Conservation (phyloP, 2,888 invertebrate genomes). For the Tenthredo distinguenda region DNA sequence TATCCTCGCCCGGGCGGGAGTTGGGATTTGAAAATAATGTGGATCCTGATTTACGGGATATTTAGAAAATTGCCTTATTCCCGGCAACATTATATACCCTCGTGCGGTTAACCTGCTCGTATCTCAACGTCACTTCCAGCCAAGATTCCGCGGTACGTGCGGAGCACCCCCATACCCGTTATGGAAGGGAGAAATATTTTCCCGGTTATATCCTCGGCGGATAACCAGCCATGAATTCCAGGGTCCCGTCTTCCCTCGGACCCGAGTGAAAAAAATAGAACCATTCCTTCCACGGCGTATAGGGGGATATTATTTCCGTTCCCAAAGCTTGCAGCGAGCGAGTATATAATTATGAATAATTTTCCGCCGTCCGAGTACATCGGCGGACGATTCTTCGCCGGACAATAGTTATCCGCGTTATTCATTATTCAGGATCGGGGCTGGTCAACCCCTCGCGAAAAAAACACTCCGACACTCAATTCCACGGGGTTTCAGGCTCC, state of each 20-base stretch:
- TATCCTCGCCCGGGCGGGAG: not conserved
- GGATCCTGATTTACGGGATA: not conserved
- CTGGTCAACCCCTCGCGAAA: not conserved
- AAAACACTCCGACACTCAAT: not conserved
- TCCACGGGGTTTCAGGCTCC: not conserved
- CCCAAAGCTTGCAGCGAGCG: not conserved
- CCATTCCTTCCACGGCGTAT: not conserved
- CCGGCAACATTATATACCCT: not conserved
- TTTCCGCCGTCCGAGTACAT: not conserved
- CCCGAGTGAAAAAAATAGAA: not conserved
- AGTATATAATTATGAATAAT: not conserved
- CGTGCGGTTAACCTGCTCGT: not conserved
- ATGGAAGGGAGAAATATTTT: slow-evolving; percentile 16
- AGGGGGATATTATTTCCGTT: not conserved
- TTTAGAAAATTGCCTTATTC: not conserved
- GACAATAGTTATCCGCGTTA: not conserved
- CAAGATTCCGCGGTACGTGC: not conserved
- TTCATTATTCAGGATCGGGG: not conserved
- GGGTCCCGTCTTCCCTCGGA: not conserved
- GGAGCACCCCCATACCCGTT: not conserved
- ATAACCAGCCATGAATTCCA: slow-evolving; percentile 30
- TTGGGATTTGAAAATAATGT: not conserved
- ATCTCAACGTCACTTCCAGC: slow-evolving; percentile 29
- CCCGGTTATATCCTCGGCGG: not conserved
- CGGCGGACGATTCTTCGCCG: too few relatives aligned